phyloP scores from a whole-genome alignment of 2,888 invertebrate genomes.

The Tryphoninae sp. region DNA sequence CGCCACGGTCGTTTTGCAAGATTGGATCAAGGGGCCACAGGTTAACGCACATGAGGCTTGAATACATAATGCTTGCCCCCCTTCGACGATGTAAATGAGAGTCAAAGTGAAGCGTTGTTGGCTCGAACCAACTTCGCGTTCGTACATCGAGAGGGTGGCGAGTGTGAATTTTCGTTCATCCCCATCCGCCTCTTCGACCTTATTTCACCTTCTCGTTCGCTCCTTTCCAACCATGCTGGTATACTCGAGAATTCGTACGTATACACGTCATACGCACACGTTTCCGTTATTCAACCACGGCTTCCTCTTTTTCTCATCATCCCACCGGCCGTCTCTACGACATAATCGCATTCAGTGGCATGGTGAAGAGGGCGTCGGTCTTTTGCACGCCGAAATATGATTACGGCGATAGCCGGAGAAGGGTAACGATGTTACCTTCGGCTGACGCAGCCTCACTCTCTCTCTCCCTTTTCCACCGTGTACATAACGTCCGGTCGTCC shows the following conservation, averaged over 20 bases:
- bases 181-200: constrained; percentile 31
- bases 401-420: constrained; percentile 72
- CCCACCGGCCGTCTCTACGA: constrained; percentile 56
- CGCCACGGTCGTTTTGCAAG: constrained; percentile 67
- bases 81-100: constrained; percentile 68
- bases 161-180: constrained; percentile 37
- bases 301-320: constrained; percentile 41
- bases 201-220: constrained; percentile 31
- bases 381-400: constrained; percentile 74
- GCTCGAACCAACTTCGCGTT: constrained; percentile 32
- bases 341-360: constrained; percentile 68
- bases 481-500: constrained; percentile 59
- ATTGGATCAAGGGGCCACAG: constrained; percentile 67
- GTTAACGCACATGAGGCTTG: constrained; percentile 70
- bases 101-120: constrained; percentile 62
- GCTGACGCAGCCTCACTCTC: constrained; percentile 69
- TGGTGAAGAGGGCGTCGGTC: constrained; percentile 65
- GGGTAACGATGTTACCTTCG: constrained; percentile 72
- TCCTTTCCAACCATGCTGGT: constrained; percentile 39
- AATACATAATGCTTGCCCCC: constrained; percentile 68
- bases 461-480: constrained; percentile 16
- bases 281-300: constrained; percentile 45
- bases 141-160: constrained; percentile 21
- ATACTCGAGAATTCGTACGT: constrained; percentile 5
- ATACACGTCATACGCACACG: constrained; percentile 35